Percentiles rank a stretch among this genome's conserved stretches.
Conservation (phyloP, 2,888 invertebrate species). For the Cantharis flavilabris region DNA sequence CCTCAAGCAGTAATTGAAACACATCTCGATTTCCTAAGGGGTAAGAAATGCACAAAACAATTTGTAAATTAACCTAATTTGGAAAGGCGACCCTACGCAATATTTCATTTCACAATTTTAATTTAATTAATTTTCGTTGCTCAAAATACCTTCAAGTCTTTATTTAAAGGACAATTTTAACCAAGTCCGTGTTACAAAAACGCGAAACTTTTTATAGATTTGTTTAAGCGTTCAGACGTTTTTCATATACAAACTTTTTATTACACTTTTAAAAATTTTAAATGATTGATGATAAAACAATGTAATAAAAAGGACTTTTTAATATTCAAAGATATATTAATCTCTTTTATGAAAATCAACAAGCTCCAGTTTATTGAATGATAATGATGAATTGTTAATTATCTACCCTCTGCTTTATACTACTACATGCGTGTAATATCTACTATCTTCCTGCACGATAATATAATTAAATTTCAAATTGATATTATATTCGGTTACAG, state of each 20-base stretch:
- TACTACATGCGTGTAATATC: neutral
- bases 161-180: neutral
- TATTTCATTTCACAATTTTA: neutral
- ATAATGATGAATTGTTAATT: neutral
- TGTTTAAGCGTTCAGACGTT: neutral
- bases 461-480: neutral
- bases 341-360: neutral
- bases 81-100: neutral
- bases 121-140: neutral
- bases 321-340: conserved; percentile 4
- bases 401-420: neutral
- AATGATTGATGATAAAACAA: conserved; percentile 17
- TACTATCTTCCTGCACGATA: neutral
- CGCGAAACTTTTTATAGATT: neutral
- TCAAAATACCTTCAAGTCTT: neutral
- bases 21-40: conserved; percentile 81
- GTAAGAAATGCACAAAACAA: conserved; percentile 50
- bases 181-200: neutral
- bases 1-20: conserved; percentile 79
- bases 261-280: conserved; percentile 4
- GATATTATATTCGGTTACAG: neutral
- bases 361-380: neutral
- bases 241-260: conserved; percentile 4
- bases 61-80: neutral
- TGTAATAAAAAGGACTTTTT: conserved; percentile 2